phyloP scores from a whole-genome alignment of 1,140 invertebrate species.

The Helicoverpa armigera region DNA sequence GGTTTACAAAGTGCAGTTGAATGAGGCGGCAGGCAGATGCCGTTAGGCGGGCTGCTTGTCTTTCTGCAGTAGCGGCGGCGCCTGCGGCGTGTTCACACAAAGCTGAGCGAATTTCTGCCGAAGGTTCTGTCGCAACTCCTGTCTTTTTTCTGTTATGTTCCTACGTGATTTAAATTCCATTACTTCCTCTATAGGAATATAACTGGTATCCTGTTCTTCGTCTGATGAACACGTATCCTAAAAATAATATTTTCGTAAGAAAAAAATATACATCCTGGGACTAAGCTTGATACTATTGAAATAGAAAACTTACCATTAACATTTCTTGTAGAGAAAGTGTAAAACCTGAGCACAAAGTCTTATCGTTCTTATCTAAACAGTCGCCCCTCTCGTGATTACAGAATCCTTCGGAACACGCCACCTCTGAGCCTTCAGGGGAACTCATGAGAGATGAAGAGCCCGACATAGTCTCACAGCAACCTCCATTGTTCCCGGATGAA shows the following conservation, averaged over 20 bases:
- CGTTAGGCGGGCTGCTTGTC: slow-evolving; percentile 69
- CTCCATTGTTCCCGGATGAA: slow-evolving; percentile 92
- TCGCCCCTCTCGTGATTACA: slow-evolving; percentile 91
- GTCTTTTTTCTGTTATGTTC: slow-evolving; percentile 92
- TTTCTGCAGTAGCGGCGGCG: slow-evolving; percentile 56
- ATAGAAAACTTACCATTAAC: slow-evolving; percentile 88
- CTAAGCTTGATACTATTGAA: slow-evolving; percentile 4
- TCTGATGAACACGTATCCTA: slow-evolving; percentile 89
- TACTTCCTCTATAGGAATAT: slow-evolving; percentile 96
- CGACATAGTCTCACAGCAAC: slow-evolving; percentile 88
- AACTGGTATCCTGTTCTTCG: slow-evolving; percentile 91
- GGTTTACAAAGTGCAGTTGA: slow-evolving; percentile 69
- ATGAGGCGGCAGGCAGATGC: slow-evolving; percentile 61
- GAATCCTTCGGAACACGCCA: slow-evolving; percentile 94
- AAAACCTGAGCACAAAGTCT: slow-evolving; percentile 79
- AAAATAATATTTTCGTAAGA: slow-evolving; percentile 10
- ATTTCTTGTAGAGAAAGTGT: slow-evolving; percentile 90
- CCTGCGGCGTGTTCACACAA: slow-evolving; percentile 87
- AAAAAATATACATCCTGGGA: background rate
- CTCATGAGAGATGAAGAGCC: slow-evolving; percentile 91
- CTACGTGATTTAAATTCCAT: slow-evolving; percentile 92
- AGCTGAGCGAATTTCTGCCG: slow-evolving; percentile 93
- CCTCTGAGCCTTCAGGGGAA: slow-evolving; percentile 94
- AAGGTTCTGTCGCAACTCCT: slow-evolving; percentile 93
- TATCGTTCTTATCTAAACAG: slow-evolving; percentile 85